Conservation (phyloP, 2,797 vertebrate species). For the Muscicapa striata region DNA sequence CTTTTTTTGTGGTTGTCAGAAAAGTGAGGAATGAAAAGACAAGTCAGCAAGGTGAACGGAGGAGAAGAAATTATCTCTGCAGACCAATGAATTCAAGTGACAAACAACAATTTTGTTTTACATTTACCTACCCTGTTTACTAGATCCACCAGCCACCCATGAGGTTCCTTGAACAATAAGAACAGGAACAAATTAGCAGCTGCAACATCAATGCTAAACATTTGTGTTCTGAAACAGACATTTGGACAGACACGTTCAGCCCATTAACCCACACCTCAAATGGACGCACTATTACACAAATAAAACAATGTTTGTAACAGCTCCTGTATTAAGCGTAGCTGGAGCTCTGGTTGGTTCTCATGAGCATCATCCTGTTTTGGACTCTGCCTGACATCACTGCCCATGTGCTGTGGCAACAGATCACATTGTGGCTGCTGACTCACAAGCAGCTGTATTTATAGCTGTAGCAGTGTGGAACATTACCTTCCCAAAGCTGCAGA, state of each 20-base stretch:
- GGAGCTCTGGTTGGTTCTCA: background rate
- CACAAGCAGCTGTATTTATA: slow-evolving; percentile 49
- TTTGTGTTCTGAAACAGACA: background rate
- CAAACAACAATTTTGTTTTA: background rate
- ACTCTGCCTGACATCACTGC: background rate
- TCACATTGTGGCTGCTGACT: slow-evolving; percentile 29
- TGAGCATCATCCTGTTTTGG: background rate
- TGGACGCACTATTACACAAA: background rate
- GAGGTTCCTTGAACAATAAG: slow-evolving; percentile 90
- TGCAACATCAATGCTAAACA: background rate
- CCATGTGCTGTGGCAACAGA: slow-evolving; percentile 22
- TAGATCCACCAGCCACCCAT: slow-evolving; percentile 98
- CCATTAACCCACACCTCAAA: background rate
- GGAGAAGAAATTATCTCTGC: background rate
- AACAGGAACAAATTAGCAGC: slow-evolving; percentile 35
- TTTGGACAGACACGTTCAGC: background rate
- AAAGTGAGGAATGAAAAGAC: background rate
- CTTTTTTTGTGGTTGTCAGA: background rate
- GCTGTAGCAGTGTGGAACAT: background rate
- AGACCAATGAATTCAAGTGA: background rate
- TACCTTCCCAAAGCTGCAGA: background rate
- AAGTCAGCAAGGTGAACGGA: accelerated
- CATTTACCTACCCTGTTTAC: slow-evolving; percentile 90
- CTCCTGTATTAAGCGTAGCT: background rate
- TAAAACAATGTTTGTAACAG: background rate